Percentiles rank a stretch among this genome's conserved stretches.
Evolutionary conservation across 2,113 vertebrate genomes (phyloP).

Genomic region (Cyprinodon variegatus): DNA sequence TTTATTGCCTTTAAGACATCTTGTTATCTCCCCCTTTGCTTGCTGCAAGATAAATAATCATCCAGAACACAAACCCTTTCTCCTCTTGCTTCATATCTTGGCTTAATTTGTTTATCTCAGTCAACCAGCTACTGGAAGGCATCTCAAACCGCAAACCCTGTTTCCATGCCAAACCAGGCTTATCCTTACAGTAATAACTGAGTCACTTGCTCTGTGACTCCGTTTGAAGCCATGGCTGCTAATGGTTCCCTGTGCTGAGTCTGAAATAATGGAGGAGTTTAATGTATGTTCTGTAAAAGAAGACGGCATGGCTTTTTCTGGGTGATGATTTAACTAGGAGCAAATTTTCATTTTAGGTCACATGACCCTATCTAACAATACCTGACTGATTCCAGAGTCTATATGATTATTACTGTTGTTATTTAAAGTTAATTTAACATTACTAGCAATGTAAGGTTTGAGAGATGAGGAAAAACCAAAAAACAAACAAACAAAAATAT

Average conservation of each 20-base stretch:
- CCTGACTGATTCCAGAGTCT: constrained; percentile 34
- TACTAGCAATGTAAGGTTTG: constrained; percentile 17
- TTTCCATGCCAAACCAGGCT: constrained; percentile 46
- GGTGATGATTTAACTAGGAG: constrained; percentile 40
- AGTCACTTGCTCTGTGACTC: constrained; percentile 33
- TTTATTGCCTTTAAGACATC: not conserved
- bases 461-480: not conserved
- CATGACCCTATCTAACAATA: constrained; percentile 34
- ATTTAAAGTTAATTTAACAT: constrained; percentile 33
- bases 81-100: constrained; percentile 38
- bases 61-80: constrained; percentile 17
- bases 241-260: constrained; percentile 56
- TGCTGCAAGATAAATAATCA: constrained; percentile 4
- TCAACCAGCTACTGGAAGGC: constrained; percentile 26
- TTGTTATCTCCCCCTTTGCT: not conserved
- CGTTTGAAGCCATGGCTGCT: constrained; percentile 45
- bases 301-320: constrained; percentile 21
- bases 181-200: constrained; percentile 42
- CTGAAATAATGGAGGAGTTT: constrained; percentile 42
- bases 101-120: constrained; percentile 54
- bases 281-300: constrained; percentile 28
- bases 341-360: constrained; percentile 54
- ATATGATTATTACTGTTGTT: constrained; percentile 28
- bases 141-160: constrained; percentile 32
- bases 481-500: too few species aligned